These are phyloP conservation scores for Caenorhabditis sp. DNA, from an alignment of 2,888 invertebrate species.

Conservation along the genomic window DNA sequence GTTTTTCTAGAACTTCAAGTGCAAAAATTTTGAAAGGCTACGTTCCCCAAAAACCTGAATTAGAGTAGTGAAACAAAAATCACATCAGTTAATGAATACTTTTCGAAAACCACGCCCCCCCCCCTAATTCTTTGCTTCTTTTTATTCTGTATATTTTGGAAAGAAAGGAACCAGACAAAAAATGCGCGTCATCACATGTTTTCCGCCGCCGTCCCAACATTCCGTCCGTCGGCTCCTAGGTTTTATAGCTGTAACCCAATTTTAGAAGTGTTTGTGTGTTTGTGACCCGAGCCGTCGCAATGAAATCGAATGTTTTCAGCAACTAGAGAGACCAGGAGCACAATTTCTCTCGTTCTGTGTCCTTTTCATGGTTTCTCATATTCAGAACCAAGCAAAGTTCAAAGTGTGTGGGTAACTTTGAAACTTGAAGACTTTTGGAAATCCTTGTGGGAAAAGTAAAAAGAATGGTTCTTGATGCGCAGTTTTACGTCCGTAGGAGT, in stretches of 20 bases:
- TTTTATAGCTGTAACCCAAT: slow-evolving; percentile 29
- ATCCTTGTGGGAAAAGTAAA: slow-evolving; percentile 51
- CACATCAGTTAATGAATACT: too few relatives aligned
- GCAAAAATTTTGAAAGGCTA: too few relatives aligned
- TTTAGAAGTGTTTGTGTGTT: slow-evolving; percentile 27
- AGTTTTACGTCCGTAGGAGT: slow-evolving; percentile 11
- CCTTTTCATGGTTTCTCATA: too few relatives aligned
- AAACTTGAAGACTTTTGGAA: not conserved
- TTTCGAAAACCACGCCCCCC: too few relatives aligned
- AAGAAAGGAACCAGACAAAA: not conserved
- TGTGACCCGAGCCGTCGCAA: not conserved
- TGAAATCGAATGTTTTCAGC: slow-evolving; percentile 7
- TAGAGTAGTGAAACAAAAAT: too few relatives aligned
- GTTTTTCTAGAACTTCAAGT: too few relatives aligned
- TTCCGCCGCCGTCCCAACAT: slow-evolving; percentile 18
- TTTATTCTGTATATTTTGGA: not conserved
- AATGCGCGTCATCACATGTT: slow-evolving; percentile 25
- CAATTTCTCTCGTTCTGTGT: too few relatives aligned
- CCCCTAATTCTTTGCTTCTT: too few relatives aligned
- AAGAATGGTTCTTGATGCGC: slow-evolving; percentile 29
- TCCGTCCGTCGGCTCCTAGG: not conserved
- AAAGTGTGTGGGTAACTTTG: not conserved
- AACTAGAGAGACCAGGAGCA: not conserved
- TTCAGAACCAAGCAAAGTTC: slow-evolving; percentile 51
- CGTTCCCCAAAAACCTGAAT: too few relatives aligned